Percentiles rank a stretch among this genome's conserved stretches.
Evolutionary conservation across 2,113 vertebrate species (phyloP).

Genomic region (Smithornis capensis): DNA sequence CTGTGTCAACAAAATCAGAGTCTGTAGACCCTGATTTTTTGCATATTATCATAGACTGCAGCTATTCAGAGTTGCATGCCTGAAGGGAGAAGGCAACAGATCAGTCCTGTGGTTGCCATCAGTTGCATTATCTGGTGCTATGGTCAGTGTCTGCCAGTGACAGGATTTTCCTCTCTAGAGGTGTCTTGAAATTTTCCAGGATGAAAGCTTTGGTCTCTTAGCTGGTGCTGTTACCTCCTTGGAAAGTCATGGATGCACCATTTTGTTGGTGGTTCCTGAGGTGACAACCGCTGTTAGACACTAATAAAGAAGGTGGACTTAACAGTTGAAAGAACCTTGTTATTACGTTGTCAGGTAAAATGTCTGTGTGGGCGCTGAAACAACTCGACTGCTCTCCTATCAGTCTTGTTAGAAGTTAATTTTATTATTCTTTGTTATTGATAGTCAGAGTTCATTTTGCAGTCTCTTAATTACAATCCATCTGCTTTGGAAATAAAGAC

Average conservation of each 20-base stretch:
- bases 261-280: background rate
- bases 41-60: background rate
- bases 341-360: constrained; percentile 1
- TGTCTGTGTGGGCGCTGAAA: background rate
- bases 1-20: background rate
- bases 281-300: background rate
- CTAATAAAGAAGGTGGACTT: background rate
- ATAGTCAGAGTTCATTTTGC: background rate
- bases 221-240: background rate
- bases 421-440: constrained; percentile 30
- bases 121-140: background rate
- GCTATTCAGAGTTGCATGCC: background rate
- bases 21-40: background rate
- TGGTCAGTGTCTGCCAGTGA: background rate
- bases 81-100: background rate
- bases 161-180: background rate
- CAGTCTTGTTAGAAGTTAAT: background rate
- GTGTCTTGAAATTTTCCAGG: background rate
- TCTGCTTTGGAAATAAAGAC: background rate
- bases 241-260: background rate
- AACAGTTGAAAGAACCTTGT: background rate
- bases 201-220: background rate
- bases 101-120: background rate
- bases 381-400: background rate
- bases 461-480: constrained; percentile 18